phyloP scores from a whole-genome alignment of 2,797 vertebrate genomes.

The Pseudochirops cupreus region DNA sequence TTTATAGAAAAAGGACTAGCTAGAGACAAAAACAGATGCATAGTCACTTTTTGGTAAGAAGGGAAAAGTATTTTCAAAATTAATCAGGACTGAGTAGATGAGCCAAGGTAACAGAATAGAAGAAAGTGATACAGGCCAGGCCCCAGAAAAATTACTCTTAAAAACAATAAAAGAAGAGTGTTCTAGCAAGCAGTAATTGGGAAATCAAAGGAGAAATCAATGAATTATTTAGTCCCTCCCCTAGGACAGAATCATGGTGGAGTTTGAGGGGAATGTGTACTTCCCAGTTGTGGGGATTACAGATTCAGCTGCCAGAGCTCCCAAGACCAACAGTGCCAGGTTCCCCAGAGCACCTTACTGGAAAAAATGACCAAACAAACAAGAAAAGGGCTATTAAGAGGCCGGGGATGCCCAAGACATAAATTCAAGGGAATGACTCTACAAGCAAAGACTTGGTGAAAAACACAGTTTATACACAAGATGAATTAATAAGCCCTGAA shows the following conservation, averaged over 20 bases:
- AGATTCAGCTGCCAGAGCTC: not conserved
- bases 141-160: not conserved
- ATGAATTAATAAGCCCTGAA: not conserved
- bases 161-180: not conserved
- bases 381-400: not conserved
- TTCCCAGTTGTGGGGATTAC: not conserved
- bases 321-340: not conserved
- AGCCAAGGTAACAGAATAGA: not conserved
- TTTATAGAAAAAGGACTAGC: not conserved
- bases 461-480: not conserved
- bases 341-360: not conserved
- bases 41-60: not conserved
- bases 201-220: not conserved
- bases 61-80: not conserved
- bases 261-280: accelerated
- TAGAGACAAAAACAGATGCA: not conserved
- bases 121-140: not conserved
- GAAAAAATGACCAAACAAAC: not conserved
- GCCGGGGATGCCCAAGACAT: not conserved
- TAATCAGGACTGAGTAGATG: not conserved
- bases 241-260: not conserved
- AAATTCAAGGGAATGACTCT: not conserved
- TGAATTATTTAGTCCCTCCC: not conserved
- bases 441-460: not conserved
- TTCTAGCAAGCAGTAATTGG: not conserved